Percentiles rank a stretch among this genome's conserved stretches.
Conservation (phyloP, 37 sponge, comb jelly and placozoan genomes). For the Cladorhizidae sp. region DNA sequence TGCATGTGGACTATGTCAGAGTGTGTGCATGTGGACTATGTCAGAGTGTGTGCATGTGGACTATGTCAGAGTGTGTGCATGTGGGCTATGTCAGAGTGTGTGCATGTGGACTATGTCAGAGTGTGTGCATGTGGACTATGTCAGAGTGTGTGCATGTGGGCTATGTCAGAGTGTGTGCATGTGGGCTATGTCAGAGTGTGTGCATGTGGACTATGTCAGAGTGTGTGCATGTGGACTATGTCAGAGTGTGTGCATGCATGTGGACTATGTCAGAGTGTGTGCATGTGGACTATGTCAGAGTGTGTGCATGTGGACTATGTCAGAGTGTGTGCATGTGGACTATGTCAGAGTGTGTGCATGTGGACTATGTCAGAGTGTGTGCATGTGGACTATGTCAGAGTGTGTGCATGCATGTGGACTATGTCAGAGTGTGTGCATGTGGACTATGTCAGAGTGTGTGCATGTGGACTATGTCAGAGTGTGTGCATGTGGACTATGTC, state of each 20-base stretch:
- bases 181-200: too few relatives aligned
- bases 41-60: too few relatives aligned
- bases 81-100: too few relatives aligned
- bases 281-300: constrained; percentile 23
- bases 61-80: too few relatives aligned
- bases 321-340: neutral
- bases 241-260: constrained; percentile 22
- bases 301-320: constrained; percentile 26
- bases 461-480: neutral
- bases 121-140: too few relatives aligned
- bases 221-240: neutral
- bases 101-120: too few relatives aligned
- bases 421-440: neutral
- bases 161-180: too few relatives aligned
- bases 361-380: neutral
- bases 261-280: neutral
- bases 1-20: too few relatives aligned
- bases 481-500: neutral
- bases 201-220: neutral
- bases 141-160: too few relatives aligned
- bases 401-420: constrained; percentile 37
- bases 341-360: neutral
- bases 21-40: too few relatives aligned
- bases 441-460: constrained; percentile 46
- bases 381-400: neutral